Evolutionary conservation across 2,797 vertebrate species (phyloP), one percentile per base, ranked within the genome.

Genomic region (Petrocephalus sullivani): DNA sequence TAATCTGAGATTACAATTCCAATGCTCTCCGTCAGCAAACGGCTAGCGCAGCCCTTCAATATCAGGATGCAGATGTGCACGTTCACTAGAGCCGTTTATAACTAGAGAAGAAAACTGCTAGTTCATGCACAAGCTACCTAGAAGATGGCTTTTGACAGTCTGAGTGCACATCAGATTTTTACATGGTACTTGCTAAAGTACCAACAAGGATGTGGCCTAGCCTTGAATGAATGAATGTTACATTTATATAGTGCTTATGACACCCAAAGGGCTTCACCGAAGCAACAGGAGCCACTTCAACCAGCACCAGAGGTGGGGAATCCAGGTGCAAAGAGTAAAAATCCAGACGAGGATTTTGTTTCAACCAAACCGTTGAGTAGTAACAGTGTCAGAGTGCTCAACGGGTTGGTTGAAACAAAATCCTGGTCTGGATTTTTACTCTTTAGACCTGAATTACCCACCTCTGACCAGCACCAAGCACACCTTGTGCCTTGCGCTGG

Each of bases 1-100:
- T 88, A 90, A 92, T 81, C 89, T 57, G 64, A 88, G 87, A 87
- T 75, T 88, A 88, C 86, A 71, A 71, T 89, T 88, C 78, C 88
- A 87, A 88, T 87, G 88, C 10, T 71, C 86, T 89, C 88, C 49
- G 78, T 46, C 9, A 83, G n/a, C 51, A 85, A 33, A 16, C 82
- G 23, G 51, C 51, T 51, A 53, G 82, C 56, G 46, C 82, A 84
- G 51, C 46, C 21, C 64, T 33, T 28, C 33, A 33, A 67, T 33
- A 33, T 67, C 14, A 37, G 28, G 64, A 37, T 71, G 64, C 64
- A 71, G 14, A 37, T 37, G 28, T 71, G 64, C 64, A 37, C 14
- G 64, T 33, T 37, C 64, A 37, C 28, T 16, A 2, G 41, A 41
- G 41, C 41, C 41, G 64, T 71, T 71, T 28, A 71, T 71, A 71